A percentile compares a stretch with the other conserved stretches of the same genome.
Conservation (phyloP, 1,140 invertebrate species). For the Diachasmimorpha longicaudata region DNA sequence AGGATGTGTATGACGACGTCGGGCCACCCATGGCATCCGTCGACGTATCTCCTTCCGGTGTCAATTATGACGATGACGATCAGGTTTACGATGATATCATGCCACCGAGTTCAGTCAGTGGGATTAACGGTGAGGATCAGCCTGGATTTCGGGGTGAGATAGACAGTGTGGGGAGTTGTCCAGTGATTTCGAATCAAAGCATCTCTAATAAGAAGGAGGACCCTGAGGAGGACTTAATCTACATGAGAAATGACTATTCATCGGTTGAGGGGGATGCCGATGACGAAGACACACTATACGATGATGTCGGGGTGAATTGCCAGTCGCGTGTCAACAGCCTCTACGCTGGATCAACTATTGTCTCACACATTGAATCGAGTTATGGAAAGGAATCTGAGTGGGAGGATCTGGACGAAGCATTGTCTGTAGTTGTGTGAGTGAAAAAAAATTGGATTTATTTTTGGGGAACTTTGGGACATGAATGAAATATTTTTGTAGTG, state of each 20-base stretch:
- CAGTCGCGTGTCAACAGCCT: slow-evolving; percentile 55
- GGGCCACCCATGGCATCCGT: slow-evolving; percentile 4
- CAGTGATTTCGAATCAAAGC: slow-evolving; percentile 7
- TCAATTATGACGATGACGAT: slow-evolving; percentile 27
- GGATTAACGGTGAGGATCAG: not conserved
- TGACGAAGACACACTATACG: slow-evolving; percentile 50
- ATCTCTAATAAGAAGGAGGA: not conserved
- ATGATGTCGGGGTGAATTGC: slow-evolving; percentile 48
- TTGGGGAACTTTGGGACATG: too few species aligned
- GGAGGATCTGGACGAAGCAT: slow-evolving; percentile 49
- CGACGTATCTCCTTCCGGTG: not conserved
- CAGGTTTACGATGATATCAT: slow-evolving; percentile 53
- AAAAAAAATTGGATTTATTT: not conserved
- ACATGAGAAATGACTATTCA: slow-evolving; percentile 42
- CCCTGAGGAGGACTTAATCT: slow-evolving; percentile 26
- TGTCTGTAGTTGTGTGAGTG: not conserved
- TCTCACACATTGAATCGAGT: slow-evolving; percentile 29
- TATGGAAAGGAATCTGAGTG: slow-evolving; percentile 51
- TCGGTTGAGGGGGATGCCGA: slow-evolving; percentile 36
- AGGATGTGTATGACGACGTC: slow-evolving; percentile 28
- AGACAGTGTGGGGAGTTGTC: not conserved
- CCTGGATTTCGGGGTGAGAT: not conserved
- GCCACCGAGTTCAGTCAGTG: slow-evolving; percentile 3
- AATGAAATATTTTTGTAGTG: too few species aligned
- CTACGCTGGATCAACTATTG: slow-evolving; percentile 45